Evolutionary conservation across 2,113 vertebrate species (phyloP), one percentile per base, ranked within the genome.

Genomic region (Polyodon spathula): DNA sequence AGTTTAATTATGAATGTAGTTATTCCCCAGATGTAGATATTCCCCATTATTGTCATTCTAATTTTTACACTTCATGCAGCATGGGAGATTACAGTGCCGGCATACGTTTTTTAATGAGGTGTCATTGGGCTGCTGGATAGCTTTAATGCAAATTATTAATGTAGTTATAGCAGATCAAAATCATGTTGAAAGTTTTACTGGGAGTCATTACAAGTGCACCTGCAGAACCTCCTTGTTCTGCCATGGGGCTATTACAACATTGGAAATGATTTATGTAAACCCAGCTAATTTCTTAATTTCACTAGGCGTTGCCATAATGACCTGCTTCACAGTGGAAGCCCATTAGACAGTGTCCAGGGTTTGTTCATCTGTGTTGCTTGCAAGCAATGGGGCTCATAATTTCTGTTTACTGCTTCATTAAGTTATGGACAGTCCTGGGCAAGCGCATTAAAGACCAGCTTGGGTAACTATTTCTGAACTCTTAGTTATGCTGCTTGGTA

Each of bases 1-100:
- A 42, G 12, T 63, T 63, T 44, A 62, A 56, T 63, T 48, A 56
- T 50, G 27, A 43, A 46, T 50, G n/a, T 40, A 11, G 58, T 27
- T 17, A 54, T 42, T 61, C 44, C 17, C 59, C 59, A 61, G 53
- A 61, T 40, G 38, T 40, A 46, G n/a, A n/a, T n/a, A n/a, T n/a
- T n/a, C n/a, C n/a, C 53, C 42, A 38, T 50, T 58, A 40, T 39
- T 6, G 6, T 37, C n/a, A 56, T 27, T 44, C 53, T 42, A n/a
- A 40, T 46, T 50, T 14, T 37, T 60, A 41, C 27, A 4, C 60
- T 40, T 62, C 16, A 55, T n/a, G 40, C 41, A 9, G 40, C 40
- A 55, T 44, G 37, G 37, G 40, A 16, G n/a, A 40, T 51, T 17
- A 52, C n/a, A 37, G 43, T 38, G 8, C 14, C 40, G 39, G 41